Conservation (phyloP, 2,888 invertebrate species). For the Agrochola lota region DNA sequence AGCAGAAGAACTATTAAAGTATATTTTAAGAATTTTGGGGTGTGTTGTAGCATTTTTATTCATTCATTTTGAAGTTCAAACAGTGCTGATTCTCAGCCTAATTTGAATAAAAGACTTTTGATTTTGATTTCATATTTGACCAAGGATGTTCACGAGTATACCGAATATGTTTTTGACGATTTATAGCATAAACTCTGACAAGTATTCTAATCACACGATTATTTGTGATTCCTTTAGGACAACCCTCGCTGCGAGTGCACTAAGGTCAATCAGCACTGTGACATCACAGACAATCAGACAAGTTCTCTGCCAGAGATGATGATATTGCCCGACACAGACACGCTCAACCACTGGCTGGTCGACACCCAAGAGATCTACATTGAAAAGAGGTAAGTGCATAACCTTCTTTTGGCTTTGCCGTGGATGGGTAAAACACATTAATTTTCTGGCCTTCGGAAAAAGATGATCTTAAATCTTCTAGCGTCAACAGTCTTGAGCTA, state of each 20-base stretch:
- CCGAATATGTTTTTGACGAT: neutral
- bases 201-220: neutral
- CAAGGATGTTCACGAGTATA: too few species aligned
- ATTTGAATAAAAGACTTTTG: neutral
- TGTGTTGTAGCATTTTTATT: neutral
- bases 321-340: slow-evolving; percentile 79
- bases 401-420: neutral
- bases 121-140: neutral
- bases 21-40: neutral
- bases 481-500: neutral
- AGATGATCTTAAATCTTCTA: neutral
- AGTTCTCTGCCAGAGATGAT: slow-evolving; percentile 73
- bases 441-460: neutral
- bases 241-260: slow-evolving; percentile 86
- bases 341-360: slow-evolving; percentile 89
- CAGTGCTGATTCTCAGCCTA: too few species aligned
- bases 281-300: slow-evolving; percentile 50
- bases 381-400: slow-evolving; percentile 83
- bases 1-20: too few species aligned
- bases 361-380: slow-evolving; percentile 88
- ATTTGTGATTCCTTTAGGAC: slow-evolving; percentile 77
- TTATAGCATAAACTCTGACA: too few species aligned
- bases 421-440: neutral
- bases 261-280: slow-evolving; percentile 81
- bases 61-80: too few species aligned